Evolutionary conservation across 1,140 invertebrate genomes (phyloP).

Genomic region (Aleiodes sp.): DNA sequence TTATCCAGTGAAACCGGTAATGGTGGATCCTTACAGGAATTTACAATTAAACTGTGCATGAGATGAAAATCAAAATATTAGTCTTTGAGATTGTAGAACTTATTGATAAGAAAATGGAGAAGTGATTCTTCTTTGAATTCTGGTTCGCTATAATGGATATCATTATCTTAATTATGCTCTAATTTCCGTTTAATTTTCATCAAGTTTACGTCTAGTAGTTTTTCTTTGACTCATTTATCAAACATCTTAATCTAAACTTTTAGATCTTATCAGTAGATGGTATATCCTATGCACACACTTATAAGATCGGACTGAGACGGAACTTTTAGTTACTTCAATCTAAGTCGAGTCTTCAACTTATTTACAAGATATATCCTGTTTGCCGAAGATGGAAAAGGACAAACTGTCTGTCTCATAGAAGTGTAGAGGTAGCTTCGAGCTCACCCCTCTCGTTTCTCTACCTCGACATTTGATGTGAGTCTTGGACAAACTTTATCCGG

Average conservation of each 20-base stretch:
- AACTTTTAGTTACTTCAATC: constrained; percentile 14
- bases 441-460: not conserved
- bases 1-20: no score
- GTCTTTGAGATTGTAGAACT: no score
- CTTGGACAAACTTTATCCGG: not conserved
- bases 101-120: no score
- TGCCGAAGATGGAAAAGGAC: constrained; percentile 11
- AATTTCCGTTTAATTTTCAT: not conserved
- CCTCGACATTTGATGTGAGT: not conserved
- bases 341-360: constrained; percentile 17
- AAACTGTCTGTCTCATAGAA: constrained; percentile 7
- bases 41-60: no score
- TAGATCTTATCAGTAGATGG: not conserved
- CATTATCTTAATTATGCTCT: no score
- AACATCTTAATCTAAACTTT: constrained; percentile 19
- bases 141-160: no score
- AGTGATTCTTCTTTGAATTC: no score
- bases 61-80: no score
- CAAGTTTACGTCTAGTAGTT: not conserved
- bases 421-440: not conserved
- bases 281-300: constrained; percentile 3
- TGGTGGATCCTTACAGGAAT: no score
- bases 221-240: not conserved
- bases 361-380: constrained; percentile 15
- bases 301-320: constrained; percentile 2